Evolutionary conservation across 2,113 vertebrate species (phyloP).

Genomic region (Mustela lutreola): DNA sequence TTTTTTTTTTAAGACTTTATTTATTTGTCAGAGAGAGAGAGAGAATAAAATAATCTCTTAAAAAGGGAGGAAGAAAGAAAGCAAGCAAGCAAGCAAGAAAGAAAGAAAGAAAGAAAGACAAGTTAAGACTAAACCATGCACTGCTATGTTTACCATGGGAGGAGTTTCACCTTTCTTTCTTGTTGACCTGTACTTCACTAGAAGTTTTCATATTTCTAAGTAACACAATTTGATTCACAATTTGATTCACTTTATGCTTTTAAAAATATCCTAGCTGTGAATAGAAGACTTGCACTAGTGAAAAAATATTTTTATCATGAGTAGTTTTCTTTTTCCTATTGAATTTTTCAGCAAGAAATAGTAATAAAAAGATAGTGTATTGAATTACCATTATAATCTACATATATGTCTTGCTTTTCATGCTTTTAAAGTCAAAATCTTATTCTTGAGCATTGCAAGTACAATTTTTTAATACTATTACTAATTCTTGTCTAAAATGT

Average conservation of each 20-base stretch:
- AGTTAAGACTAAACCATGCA: not conserved
- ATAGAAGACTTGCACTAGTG: not conserved
- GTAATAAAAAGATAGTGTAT: not conserved
- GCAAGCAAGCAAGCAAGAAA: too few relatives aligned
- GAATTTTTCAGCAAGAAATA: conserved; percentile 10
- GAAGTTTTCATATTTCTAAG: not conserved
- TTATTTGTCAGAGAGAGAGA: too few relatives aligned
- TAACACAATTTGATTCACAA: not conserved
- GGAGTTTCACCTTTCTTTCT: not conserved
- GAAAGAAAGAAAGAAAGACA: too few relatives aligned
- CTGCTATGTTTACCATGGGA: not conserved
- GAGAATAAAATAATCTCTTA: too few relatives aligned
- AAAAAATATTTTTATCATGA: not conserved
- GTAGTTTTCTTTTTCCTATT: not conserved
- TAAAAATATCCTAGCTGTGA: not conserved
- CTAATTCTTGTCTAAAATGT: not conserved
- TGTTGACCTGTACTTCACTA: not conserved
- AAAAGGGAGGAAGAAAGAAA: too few relatives aligned
- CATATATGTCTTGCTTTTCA: not conserved
- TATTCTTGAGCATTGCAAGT: conserved; percentile 18
- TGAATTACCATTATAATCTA: not conserved
- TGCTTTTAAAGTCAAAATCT: not conserved
- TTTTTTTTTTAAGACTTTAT: too few relatives aligned
- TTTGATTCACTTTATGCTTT: not conserved
- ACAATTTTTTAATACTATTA: not conserved